Percentiles rank a stretch among this genome's conserved stretches.
Conservation (phyloP, 2,797 vertebrate species). For the Hoplostethus mediterraneus region DNA sequence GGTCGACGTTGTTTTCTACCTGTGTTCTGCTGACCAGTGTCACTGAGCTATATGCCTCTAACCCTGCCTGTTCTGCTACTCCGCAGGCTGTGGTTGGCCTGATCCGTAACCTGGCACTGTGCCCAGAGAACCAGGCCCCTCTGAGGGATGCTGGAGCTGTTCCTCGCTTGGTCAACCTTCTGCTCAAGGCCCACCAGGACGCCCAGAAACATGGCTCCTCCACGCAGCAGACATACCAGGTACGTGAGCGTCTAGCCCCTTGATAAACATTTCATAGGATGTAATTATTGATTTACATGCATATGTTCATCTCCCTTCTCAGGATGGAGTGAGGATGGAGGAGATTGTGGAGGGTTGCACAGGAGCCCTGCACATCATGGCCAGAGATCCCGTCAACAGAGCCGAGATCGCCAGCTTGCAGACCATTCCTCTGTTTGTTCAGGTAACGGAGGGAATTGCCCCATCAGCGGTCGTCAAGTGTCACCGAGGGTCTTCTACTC, state of each 20-base stretch:
- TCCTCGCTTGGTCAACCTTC: slow-evolving; percentile 91
- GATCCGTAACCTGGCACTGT: slow-evolving; percentile 96
- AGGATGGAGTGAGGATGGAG: slow-evolving; percentile 99
- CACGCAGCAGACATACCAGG: slow-evolving; percentile 94
- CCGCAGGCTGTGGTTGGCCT: slow-evolving; percentile 94
- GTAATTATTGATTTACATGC: slow-evolving; percentile 7
- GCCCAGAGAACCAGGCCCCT: slow-evolving; percentile 91
- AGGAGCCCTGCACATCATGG: slow-evolving; percentile 96
- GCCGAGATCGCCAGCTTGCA: slow-evolving; percentile 91
- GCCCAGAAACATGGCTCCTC: slow-evolving; percentile 92
- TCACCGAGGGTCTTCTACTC: neutral
- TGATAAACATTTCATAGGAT: too few relatives aligned
- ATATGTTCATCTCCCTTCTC: slow-evolving; percentile 20
- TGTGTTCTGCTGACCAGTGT: neutral
- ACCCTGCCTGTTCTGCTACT: slow-evolving; percentile 14
- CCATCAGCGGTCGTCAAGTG: too few relatives aligned
- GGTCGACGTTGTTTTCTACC: neutral
- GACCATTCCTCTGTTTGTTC: slow-evolving; percentile 96
- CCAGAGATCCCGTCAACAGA: slow-evolving; percentile 92
- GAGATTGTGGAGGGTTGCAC: slow-evolving; percentile 98
- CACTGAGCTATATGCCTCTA: neutral
- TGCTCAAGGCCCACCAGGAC: slow-evolving; percentile 95
- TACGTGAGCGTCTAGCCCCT: slow-evolving; percentile 46
- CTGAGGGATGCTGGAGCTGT: slow-evolving; percentile 92
- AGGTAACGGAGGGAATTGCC: slow-evolving; percentile 81